phyloP scores from a whole-genome alignment of 2,113 vertebrate genomes.

The Chlamydotis undulata region DNA sequence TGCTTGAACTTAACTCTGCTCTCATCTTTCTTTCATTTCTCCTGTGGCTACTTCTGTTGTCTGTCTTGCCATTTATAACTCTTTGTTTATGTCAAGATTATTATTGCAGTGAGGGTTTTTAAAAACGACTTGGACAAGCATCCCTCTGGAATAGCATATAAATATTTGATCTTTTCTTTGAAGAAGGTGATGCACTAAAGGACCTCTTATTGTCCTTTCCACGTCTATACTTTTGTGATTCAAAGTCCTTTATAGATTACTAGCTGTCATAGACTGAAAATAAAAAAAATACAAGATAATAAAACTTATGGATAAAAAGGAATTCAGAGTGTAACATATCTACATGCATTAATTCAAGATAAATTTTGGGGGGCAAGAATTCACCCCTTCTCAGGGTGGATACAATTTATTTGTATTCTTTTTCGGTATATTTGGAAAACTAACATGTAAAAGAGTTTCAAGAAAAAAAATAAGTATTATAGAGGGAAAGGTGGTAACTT shows the following conservation, averaged over 20 bases:
- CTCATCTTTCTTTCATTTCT: slow-evolving; percentile 1
- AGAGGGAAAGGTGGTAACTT: not conserved
- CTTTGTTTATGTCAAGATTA: not conserved
- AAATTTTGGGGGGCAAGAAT: not conserved
- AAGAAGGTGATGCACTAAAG: not conserved
- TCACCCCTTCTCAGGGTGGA: not conserved
- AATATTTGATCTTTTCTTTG: slow-evolving; percentile 32
- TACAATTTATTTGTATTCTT: not conserved
- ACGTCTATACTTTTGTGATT: not conserved
- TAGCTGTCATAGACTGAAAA: not conserved
- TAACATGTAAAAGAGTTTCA: not conserved
- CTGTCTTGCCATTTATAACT: slow-evolving; percentile 6
- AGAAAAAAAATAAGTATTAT: not conserved
- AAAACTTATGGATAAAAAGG: not conserved
- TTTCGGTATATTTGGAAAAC: not conserved
- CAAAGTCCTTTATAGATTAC: not conserved
- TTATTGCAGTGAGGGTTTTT: slow-evolving; percentile 12
- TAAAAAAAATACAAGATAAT: not conserved
- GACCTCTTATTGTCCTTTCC: not conserved
- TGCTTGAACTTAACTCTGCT: not conserved
- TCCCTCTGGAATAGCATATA: not conserved
- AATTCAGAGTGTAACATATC: not conserved
- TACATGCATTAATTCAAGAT: not conserved
- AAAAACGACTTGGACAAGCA: not conserved
- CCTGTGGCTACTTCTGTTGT: not conserved